These are phyloP conservation scores for Macrophya annulata DNA, from an alignment of 2,888 invertebrate genomes.

Conservation along the genomic window DNA sequence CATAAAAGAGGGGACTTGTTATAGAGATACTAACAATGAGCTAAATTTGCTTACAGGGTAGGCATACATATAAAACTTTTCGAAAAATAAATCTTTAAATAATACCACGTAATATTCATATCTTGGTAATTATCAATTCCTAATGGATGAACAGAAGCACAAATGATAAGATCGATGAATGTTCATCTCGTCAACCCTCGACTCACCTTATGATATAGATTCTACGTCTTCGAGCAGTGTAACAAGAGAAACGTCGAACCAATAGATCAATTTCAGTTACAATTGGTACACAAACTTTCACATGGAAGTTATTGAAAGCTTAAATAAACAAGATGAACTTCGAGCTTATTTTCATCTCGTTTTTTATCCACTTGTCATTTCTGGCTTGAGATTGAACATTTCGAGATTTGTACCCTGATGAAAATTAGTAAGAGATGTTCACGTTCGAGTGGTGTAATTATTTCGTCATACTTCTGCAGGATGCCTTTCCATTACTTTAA, in stretches of 20 bases:
- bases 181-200: neutral
- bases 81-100: neutral
- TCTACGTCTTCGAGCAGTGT: neutral
- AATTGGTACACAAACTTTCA: neutral
- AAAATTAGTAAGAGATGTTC: neutral
- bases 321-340: neutral
- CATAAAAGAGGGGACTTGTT: conserved; percentile 31
- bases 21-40: conserved; percentile 14
- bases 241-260: neutral
- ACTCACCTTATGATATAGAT: neutral
- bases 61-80: neutral
- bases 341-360: neutral
- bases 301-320: neutral
- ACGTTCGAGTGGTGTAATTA: neutral
- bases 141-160: neutral
- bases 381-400: neutral
- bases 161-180: no score
- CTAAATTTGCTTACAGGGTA: neutral
- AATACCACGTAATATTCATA: neutral
- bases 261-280: neutral
- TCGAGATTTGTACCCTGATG: neutral
- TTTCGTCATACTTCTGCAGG: neutral
- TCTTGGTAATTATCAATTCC: neutral
- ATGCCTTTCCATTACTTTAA: neutral
- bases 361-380: neutral